Percentiles rank a stretch among this genome's conserved stretches.
Evolutionary conservation across 2,113 vertebrate genomes (phyloP).

Genomic region (Scortum barcoo): DNA sequence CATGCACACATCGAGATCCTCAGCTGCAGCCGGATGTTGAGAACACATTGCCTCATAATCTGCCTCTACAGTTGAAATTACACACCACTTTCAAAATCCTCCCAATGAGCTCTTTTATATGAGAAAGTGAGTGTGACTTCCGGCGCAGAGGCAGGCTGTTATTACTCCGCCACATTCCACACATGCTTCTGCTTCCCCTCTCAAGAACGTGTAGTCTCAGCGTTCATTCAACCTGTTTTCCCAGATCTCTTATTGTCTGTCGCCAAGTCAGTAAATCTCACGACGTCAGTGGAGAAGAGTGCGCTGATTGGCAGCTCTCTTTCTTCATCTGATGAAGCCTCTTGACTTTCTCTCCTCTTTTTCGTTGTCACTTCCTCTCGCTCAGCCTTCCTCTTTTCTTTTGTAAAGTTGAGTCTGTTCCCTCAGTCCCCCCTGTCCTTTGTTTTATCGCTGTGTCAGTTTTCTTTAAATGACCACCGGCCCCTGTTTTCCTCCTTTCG

Average conservation of each 20-base stretch:
- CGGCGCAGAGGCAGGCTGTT: constrained; percentile 19
- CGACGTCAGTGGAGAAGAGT: not conserved
- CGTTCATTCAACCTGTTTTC: constrained; percentile 7
- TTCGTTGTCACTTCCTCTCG: not conserved
- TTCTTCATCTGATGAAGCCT: not conserved
- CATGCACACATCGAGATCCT: not conserved
- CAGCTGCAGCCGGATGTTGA: not conserved
- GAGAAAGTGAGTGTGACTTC: constrained; percentile 14
- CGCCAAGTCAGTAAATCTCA: constrained; percentile 14
- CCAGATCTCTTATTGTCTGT: constrained; percentile 10
- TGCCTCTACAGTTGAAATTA: constrained; percentile 11
- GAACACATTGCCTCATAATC: not conserved
- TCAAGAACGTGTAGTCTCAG: not conserved
- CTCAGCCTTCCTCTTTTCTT: not conserved
- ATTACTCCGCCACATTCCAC: constrained; percentile 5
- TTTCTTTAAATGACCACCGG: not conserved
- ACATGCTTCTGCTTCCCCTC: constrained; percentile 30
- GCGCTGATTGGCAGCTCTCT: not conserved
- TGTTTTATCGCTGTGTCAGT: not conserved
- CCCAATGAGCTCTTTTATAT: constrained; percentile 8
- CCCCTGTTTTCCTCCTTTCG: not conserved
- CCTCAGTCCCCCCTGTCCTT: not conserved
- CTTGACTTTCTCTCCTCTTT: constrained; percentile 33
- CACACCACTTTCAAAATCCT: constrained; percentile 12
- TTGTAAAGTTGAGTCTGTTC: no score